Base-by-base conservation (phyloP, 2,888 invertebrate species). In the Melipona beecheii region DNA sequence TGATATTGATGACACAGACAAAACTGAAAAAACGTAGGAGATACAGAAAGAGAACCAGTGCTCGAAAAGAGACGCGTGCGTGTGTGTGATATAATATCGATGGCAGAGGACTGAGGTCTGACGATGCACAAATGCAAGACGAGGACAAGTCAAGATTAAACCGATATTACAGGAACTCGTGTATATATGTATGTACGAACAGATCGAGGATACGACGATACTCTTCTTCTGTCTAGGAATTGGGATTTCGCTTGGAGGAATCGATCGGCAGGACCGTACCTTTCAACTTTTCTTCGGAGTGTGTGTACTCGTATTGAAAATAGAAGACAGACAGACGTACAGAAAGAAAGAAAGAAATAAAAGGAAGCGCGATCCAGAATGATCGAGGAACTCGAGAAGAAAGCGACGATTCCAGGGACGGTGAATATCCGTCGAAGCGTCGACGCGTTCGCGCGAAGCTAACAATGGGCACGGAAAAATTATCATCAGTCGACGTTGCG, bases 51-150 rank as follows among this genome's bases (percentile, higher is more conserved):
- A 81, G 68, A 86, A 43, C 1, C 66, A 87, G 87, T 89, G 89
- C 87, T 82, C 84, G 78, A 86, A 15, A 50, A 78, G 75, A 82
- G 78, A 88, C 79, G 80, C 84, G 84, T 89, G 87, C 87, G 87
- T 85, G 81, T 9, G 43, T 43, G 43, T 82, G 58, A 17, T 60
- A 84, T 86, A 78, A 76, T 83, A 84, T 78, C 82, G 83, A 83
- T 84, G 80, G 78, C 81, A 86, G 43, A 43, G 87, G 87, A 77
- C 78, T 43, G 43, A 87, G 86, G 73, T 81, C 64, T 84, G 88
- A 90, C 89, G 87, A 91, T 91, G 91, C 91, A 91, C 87, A 88
- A 84, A 92, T 92, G 91, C 92, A 92, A 85, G 78, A 89, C 71
- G 81, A 66, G 62, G 72, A 50, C 78, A 62, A 85, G 78, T 77